phyloP scores from a whole-genome alignment of 2,113 vertebrate species.

The Albula glossodonta region DNA sequence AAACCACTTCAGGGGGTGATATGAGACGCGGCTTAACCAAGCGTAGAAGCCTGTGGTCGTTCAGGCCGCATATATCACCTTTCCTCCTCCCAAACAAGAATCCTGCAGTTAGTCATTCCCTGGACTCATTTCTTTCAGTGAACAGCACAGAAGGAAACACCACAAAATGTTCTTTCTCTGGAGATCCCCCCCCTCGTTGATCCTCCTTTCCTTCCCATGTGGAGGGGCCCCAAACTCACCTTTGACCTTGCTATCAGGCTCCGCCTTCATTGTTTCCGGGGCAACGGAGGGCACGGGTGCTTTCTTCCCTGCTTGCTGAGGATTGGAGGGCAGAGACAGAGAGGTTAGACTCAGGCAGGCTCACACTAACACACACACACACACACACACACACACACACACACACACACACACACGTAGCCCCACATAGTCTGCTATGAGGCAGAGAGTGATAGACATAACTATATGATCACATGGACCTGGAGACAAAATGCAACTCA shows the following conservation, averaged over 20 bases:
- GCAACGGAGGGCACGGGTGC: conserved; percentile 63
- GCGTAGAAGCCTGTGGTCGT: too few species aligned
- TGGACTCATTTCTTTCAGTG: too few species aligned
- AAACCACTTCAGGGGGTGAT: too few species aligned
- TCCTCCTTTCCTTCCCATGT: not conserved
- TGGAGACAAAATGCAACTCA: too few species aligned
- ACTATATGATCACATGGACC: not conserved
- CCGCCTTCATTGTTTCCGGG: conserved; percentile 83
- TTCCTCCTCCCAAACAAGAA: too few species aligned
- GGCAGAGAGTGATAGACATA: not conserved
- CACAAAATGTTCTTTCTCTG: not conserved
- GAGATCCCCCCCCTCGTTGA: not conserved
- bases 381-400: not conserved
- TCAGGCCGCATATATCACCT: too few species aligned
- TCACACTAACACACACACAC: not conserved
- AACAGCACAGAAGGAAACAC: too few species aligned
- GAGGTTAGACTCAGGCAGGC: not conserved
- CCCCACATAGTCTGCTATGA: not conserved
- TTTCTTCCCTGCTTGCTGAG: conserved; percentile 81
- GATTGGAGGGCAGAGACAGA: conserved; percentile 32
- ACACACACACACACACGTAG: not conserved
- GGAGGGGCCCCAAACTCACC: conserved; percentile 59
- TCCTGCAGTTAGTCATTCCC: too few species aligned
- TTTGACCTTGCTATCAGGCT: conserved; percentile 86
- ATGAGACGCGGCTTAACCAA: too few species aligned